These are phyloP conservation scores for Corbicula japonica DNA, from an alignment of 2,888 invertebrate genomes.

Conservation along the genomic window DNA sequence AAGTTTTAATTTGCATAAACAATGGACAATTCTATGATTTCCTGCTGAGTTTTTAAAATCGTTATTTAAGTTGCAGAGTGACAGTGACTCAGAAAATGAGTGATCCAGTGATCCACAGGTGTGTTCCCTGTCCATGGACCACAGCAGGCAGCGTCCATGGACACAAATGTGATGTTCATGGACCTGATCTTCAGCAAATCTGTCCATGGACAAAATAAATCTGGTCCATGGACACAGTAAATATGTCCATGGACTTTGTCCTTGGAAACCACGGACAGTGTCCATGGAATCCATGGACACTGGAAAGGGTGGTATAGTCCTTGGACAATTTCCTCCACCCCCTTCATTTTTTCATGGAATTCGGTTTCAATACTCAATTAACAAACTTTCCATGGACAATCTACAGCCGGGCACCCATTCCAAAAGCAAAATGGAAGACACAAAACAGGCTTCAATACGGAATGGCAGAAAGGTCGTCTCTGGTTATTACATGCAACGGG, in stretches of 20 bases:
- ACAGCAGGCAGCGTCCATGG: slow-evolving; percentile 4
- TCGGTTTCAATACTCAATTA: neutral
- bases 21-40: slow-evolving; percentile 1
- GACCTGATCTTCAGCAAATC: too few relatives aligned
- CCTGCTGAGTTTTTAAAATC: neutral
- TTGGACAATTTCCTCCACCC: neutral
- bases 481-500: slow-evolving; percentile 17
- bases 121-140: slow-evolving; percentile 2
- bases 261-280: too few relatives aligned
- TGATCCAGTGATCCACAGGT: slow-evolving; percentile 1
- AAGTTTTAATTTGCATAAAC: neutral
- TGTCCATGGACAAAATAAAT: too few relatives aligned
- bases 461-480: slow-evolving; percentile 8
- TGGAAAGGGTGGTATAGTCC: neutral
- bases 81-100: slow-evolving; percentile 6
- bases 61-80: slow-evolving; percentile 5
- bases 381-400: too few relatives aligned
- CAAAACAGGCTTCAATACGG: slow-evolving; percentile 5
- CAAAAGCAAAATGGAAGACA: slow-evolving; percentile 11
- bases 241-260: too few relatives aligned
- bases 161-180: slow-evolving; percentile 1
- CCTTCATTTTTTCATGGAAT: neutral
- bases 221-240: too few relatives aligned
- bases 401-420: too few relatives aligned
- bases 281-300: too few relatives aligned